Evolutionary conservation across 2,113 vertebrate genomes (phyloP).

Genomic region (Myrmecophaga tridactyla): DNA sequence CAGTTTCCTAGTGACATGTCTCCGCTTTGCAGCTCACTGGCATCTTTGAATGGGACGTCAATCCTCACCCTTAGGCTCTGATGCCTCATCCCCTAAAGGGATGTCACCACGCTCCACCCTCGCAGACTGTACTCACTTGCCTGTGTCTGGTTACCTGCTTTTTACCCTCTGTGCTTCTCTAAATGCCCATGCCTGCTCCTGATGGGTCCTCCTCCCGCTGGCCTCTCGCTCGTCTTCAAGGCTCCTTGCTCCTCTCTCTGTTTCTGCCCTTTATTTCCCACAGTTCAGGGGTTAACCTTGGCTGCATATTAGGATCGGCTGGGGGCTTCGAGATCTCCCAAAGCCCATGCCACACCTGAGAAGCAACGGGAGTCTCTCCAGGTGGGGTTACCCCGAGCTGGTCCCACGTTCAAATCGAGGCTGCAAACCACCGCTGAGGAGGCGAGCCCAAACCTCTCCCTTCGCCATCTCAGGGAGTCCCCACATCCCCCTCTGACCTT

Average conservation of each 20-base stretch:
- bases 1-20: neutral
- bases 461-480: neutral
- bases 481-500: neutral
- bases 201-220: neutral
- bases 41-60: neutral
- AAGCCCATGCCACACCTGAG: too few relatives aligned
- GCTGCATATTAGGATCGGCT: neutral
- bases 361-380: too few relatives aligned
- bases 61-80: neutral
- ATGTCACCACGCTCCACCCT: neutral
- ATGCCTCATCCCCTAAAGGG: neutral
- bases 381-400: too few relatives aligned
- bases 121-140: neutral
- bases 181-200: neutral
- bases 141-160: neutral
- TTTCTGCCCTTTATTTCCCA: neutral
- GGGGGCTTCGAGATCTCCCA: too few relatives aligned
- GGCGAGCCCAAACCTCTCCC: neutral
- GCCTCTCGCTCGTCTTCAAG: neutral
- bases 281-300: neutral
- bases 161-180: neutral
- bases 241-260: neutral
- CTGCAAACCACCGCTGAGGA: neutral
- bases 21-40: neutral
- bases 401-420: neutral